phyloP scores from a whole-genome alignment of 2,888 invertebrate genomes.

The Calliopum simillimum region DNA sequence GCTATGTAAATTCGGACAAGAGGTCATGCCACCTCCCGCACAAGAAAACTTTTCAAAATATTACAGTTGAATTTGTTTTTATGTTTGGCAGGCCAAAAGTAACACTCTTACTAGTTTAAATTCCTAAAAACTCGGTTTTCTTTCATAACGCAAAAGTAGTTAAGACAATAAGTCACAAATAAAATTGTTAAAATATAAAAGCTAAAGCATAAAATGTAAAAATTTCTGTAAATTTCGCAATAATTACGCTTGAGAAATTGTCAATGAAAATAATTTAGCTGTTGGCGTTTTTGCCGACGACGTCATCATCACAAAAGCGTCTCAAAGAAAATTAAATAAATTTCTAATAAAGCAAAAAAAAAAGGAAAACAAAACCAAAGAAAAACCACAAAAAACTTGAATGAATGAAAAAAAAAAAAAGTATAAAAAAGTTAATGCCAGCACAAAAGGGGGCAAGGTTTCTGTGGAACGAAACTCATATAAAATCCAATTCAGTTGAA shows the following conservation, averaged over 20 bases:
- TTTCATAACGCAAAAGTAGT: background rate
- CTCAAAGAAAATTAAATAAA: slow-evolving; percentile 13
- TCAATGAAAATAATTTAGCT: slow-evolving; percentile 43
- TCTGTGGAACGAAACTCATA: background rate
- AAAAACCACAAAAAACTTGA: background rate
- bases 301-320: background rate
- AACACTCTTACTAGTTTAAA: too few relatives aligned
- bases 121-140: too few relatives aligned
- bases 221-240: slow-evolving; percentile 32
- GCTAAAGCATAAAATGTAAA: slow-evolving; percentile 60
- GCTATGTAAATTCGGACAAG: too few relatives aligned
- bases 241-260: slow-evolving; percentile 41
- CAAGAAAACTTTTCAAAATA: too few relatives aligned
- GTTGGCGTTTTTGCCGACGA: slow-evolving; percentile 36
- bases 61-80: too few relatives aligned
- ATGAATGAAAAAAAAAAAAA: background rate
- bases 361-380: background rate
- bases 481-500: background rate
- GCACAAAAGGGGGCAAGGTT: background rate
- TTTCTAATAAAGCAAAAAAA: background rate
- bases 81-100: too few relatives aligned
- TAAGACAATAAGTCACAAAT: slow-evolving; percentile 51
- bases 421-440: background rate
- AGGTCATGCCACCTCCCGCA: too few relatives aligned
- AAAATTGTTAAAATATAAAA: too few relatives aligned